phyloP scores from a whole-genome alignment of 2,113 vertebrate species.

The Cryptomyrus ogoouensis region DNA sequence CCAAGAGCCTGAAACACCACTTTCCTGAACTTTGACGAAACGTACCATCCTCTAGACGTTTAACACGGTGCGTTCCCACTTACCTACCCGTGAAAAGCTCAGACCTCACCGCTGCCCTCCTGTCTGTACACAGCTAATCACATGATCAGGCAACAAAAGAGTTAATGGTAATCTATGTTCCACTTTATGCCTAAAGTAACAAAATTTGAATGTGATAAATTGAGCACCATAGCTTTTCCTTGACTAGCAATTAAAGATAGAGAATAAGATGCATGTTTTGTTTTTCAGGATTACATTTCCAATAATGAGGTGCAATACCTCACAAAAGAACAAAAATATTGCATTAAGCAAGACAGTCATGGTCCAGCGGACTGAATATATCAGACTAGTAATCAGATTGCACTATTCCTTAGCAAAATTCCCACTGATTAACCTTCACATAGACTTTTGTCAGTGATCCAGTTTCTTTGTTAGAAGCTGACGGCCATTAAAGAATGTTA shows the following conservation, averaged over 20 bases:
- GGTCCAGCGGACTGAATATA: background rate
- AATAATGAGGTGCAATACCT: conserved; percentile 13
- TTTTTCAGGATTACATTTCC: conserved; percentile 11
- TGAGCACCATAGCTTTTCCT: background rate
- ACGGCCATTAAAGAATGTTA: conserved; percentile 23
- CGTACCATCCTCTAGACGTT: conserved; percentile 4
- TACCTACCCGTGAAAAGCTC: background rate
- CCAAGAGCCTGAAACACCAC: conserved; percentile 14
- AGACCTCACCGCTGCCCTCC: background rate
- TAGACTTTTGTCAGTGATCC: background rate
- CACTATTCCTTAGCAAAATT: background rate
- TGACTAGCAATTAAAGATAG: background rate
- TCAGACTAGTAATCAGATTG: conserved; percentile 23
- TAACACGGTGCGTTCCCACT: background rate
- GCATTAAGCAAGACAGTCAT: conserved; percentile 23
- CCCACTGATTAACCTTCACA: conserved; percentile 29
- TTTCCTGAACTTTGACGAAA: background rate
- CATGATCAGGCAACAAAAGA: background rate
- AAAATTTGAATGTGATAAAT: background rate
- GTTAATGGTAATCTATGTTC: background rate
- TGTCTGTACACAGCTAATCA: background rate
- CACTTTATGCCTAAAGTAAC: background rate
- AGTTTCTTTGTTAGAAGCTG: conserved; percentile 23
- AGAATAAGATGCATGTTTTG: background rate
- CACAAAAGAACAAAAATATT: conserved; percentile 5